Evolutionary conservation across 2,888 invertebrate species (phyloP), one percentile per base, ranked within the genome.

Genomic region (Papilio gigon): DNA sequence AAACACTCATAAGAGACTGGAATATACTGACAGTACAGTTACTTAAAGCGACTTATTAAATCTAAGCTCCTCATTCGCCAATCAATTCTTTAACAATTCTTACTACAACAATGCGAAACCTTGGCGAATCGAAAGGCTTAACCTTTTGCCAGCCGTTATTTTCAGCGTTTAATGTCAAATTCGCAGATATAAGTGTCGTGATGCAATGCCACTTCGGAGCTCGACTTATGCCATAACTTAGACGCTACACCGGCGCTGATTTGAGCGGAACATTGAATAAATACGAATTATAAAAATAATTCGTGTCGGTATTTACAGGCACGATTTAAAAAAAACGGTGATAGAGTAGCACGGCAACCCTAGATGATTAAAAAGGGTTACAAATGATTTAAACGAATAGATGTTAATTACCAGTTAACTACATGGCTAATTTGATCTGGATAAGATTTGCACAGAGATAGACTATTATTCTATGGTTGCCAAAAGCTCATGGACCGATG

Each of bases 101-200:
- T 22, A 59, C 25, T 25, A 66, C 53, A 64, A 68, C 68, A 68
- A 60, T 33, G 50, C 68, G 30, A 60, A 60, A 60, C 71, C 71
- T 71, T 71, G 70, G 60, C 35, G 50, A 68, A 64, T 65, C 37
- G 68, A 68, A 60, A 65, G 27, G 76, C 74, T 30, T 77, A 77
- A 70, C 71, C 77, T 35, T 76, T 71, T 58, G 74, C 72, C 30
- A 71, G 77, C 0, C 76, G 70, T 47, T 73, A 75, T 35, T 70
- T 72, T 60, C 79, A 81, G 47, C 30, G 58, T 70, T 67, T 70
- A 71, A 17, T 85, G 85, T 70, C 68, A 70, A 4, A 68, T 53
- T 2, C 84, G 83, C 72, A 80, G 40, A 50, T 71, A 37, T 56
- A 56, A 37, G 58, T 37, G 33, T 40, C 35, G 22, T 68, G 68